Base-by-base conservation (phyloP, 2,888 invertebrate species). In the Seira musarum region DNA sequence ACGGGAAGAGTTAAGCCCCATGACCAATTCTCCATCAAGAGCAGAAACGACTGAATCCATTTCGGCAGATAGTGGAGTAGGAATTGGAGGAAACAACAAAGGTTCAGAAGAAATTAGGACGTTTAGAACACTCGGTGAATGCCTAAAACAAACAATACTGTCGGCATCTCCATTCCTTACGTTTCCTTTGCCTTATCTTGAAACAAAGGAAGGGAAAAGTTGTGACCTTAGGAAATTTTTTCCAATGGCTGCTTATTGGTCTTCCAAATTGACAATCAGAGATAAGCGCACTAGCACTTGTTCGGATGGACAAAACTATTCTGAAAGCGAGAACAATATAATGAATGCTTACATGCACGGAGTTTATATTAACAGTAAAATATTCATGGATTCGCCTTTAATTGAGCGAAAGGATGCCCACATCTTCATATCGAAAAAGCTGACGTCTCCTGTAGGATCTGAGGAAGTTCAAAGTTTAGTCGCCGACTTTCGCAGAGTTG, bases 91-190 rank as follows among this genome's bases (percentile, higher is more conserved):
- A n/a, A 69, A 70, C 22, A 13, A 15, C 30, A 30, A 25, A 60
- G 64, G 24, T 10, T 17, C 21, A 19, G 61, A 13, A 10, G n/a
- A n/a, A n/a, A n/a, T n/a, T n/a, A 21, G 22, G 70, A 76, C 49
- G 0, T 70, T 63, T 40, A 69, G 72, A 57, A 40, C 60, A 17
- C 22, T 78, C 5, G 30, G 22, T 15, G 67, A 81, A 30, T 75
- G 93, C 0, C 89, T 95, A 8, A 93, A 93, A 84, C 94, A 93
- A 73, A 92, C 93, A 0, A 90, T 94, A 66, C 89, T 96, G 1
- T 95, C 96, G 0, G 92, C 95, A 82, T 98, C 98, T 0, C 98
- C 98, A 0, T 95, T 94, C 88, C 90, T 97, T 13, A 92, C 93
- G 77, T 94, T 95, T 87, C 92, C 94, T 0, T 91, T 96, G 74